A percentile compares a stretch with the other conserved stretches of the same genome.
These are phyloP conservation scores for Gouania willdenowi DNA, from an alignment of 2,797 vertebrate genomes.

Conservation along the genomic window DNA sequence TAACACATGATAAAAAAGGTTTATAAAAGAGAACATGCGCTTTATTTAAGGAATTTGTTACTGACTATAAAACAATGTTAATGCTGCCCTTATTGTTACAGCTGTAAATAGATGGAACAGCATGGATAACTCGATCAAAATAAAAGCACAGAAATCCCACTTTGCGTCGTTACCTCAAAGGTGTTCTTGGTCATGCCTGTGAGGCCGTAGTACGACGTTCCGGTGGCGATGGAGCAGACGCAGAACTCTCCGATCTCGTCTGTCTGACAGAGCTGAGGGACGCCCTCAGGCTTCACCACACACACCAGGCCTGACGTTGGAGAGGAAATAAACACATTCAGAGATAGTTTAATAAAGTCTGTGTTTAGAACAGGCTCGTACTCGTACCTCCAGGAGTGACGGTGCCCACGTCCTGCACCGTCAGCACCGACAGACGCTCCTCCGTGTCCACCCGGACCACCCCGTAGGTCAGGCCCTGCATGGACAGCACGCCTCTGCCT, in stretches of 20 bases:
- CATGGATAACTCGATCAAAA: too few relatives aligned
- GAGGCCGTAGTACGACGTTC: constrained; percentile 96
- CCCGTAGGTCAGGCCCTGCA: constrained; percentile 92
- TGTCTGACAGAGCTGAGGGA: constrained; percentile 93
- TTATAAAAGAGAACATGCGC: too few relatives aligned
- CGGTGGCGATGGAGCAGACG: constrained; percentile 91
- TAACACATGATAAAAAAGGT: too few relatives aligned
- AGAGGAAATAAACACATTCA: too few relatives aligned
- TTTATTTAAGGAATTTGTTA: too few relatives aligned
- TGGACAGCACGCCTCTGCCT: constrained; percentile 92
- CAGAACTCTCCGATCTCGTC: constrained; percentile 98
- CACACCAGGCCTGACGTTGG: constrained; percentile 93
- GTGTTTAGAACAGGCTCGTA: too few relatives aligned
- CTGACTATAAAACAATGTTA: too few relatives aligned
- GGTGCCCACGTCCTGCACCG: constrained; percentile 95
- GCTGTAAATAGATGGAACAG: too few relatives aligned
- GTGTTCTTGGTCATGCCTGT: constrained; percentile 99
- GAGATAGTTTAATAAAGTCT: too few relatives aligned
- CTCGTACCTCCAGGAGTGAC: constrained; percentile 94
- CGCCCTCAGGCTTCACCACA: constrained; percentile 92
- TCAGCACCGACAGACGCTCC: constrained; percentile 94
- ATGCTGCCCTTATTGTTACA: too few relatives aligned
- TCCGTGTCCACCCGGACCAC: constrained; percentile 96
- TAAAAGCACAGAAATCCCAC: too few relatives aligned
- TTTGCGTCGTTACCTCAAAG: constrained; percentile 87